Evolutionary conservation across 2,113 vertebrate genomes (phyloP).

Genomic region (Tragelaphus scriptus): DNA sequence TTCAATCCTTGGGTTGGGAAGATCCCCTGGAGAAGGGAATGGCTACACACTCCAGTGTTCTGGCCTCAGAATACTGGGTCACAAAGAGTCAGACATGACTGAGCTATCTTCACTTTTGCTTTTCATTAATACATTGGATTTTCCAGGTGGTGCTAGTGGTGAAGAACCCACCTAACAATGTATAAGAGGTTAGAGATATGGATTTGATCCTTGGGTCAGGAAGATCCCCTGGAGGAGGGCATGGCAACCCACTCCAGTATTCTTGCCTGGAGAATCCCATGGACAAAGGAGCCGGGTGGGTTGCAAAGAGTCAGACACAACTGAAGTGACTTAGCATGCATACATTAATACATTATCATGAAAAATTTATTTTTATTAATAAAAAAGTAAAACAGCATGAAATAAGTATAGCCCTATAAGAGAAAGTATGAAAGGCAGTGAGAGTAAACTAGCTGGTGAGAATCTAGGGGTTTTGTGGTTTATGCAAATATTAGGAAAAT

Average conservation of each 20-base stretch:
- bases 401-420: not conserved
- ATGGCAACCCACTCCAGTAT: not conserved
- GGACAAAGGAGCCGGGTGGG: not conserved
- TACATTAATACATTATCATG: not conserved
- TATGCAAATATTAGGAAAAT: not conserved
- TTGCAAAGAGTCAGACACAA: not conserved
- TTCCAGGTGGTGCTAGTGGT: not conserved
- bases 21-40: not conserved
- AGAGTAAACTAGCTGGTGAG: not conserved
- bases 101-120: not conserved
- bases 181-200: not conserved
- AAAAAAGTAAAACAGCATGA: not conserved
- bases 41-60: not conserved
- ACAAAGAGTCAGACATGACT: not conserved
- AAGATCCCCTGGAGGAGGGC: not conserved
- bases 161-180: not conserved
- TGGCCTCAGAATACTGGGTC: not conserved
- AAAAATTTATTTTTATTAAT: not conserved
- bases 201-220: not conserved
- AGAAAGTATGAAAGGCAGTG: not conserved
- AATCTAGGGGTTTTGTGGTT: not conserved
- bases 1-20: not conserved
- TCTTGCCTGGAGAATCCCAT: not conserved
- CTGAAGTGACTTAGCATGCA: not conserved
- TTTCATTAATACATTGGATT: not conserved